Base-by-base conservation (phyloP, 2,797 vertebrate genomes). In the Sebastes oblongus region DNA sequence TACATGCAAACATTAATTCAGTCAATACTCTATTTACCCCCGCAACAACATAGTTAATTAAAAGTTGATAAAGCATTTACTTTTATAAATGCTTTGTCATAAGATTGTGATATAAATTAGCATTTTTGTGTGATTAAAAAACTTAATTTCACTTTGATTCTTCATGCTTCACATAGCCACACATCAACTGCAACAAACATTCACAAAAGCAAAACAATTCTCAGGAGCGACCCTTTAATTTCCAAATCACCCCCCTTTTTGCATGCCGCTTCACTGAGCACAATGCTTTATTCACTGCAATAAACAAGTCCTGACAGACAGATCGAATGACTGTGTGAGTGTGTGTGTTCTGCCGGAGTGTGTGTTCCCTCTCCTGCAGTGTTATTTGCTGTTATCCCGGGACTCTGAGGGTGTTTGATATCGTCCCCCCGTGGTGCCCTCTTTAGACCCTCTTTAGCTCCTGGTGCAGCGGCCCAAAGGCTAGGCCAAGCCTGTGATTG, bases 401-500 rank as follows among this genome's bases (percentile, higher is more conserved):
- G 84, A 90, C 91, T 90, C 82, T 72, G 84, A 85, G 77, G 87
- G 87, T 92, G 91, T 95, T 95, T 96, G 95, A 96, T 95, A 95
- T 93, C 78, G n/a, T 89, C 93, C 93, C 93, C 96, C 95, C 81
- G 87, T 72, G 54, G 95, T 88, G 92, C 86, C 85, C 92, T 95
- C 94, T 93, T 95, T 90, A 95, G 90, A 89, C 90, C 80, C 92
- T 94, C 92, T 93, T 95, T 91, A 95, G 90, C 77, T 75, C 90
- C 95, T 91, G 92, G 86, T 92, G 91, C 93, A 90, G 92, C 84
- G 86, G 95, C 95, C 96, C 95, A 96, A 96, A 97, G 96, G 96
- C 96, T 92, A 95, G 92, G 95, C 93, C 95, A 94, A 95, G 92
- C 93, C 95, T 94, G 96, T 93, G 96, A 96, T 96, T 96, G 93